Evolutionary conservation across 1,140 invertebrate genomes (phyloP), one percentile per base, ranked within the genome.

Genomic region (Drosophila tani): DNA sequence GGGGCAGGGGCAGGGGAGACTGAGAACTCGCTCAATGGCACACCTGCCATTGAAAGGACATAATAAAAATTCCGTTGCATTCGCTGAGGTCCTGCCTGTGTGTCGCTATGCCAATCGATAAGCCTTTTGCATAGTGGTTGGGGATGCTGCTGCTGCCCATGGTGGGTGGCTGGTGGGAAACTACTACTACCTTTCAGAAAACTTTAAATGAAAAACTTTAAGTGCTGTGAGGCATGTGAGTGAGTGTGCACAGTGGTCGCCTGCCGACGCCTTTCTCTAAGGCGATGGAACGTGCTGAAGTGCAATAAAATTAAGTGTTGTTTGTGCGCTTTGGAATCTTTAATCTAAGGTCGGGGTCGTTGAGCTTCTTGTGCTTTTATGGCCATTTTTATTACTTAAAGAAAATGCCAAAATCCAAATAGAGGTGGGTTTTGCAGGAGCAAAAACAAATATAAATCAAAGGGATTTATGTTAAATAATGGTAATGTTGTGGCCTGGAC

Each of bases 131-230:
- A 87, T 87, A 87, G 84, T 68, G n/a, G 24, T 19, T 51, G 49
- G 19, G 50, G 19, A 8, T 17, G 35, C 4, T n/a, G 47, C 9
- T 45, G 12, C 19, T 19, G 35, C 9, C 12, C 9, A 4, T 27
- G 17, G 17, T 19, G 35, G 35, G 35, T 8, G 21, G 35, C 21
- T 12, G 43, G 19, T 19, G 56, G 56, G 32, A 21, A 59, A 38
- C 56, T 53, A 32, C 41, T 41, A 14, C 51, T 68, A 71, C 78
- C 85, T 79, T 90, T 81, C 69, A 78, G 19, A 75, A 79, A 88
- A 88, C 85, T 88, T 88, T 88, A 88, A 88, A 88, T 88, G 85
- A 84, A 88, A 88, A 88, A 88, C 81, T 88, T 88, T 90, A 88
- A 84, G 78, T 88, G 84, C 84, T 67, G 29, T 60, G 51, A 63